phyloP scores from a whole-genome alignment of 2,113 vertebrate species.

The Erpornis zantholeuca region DNA sequence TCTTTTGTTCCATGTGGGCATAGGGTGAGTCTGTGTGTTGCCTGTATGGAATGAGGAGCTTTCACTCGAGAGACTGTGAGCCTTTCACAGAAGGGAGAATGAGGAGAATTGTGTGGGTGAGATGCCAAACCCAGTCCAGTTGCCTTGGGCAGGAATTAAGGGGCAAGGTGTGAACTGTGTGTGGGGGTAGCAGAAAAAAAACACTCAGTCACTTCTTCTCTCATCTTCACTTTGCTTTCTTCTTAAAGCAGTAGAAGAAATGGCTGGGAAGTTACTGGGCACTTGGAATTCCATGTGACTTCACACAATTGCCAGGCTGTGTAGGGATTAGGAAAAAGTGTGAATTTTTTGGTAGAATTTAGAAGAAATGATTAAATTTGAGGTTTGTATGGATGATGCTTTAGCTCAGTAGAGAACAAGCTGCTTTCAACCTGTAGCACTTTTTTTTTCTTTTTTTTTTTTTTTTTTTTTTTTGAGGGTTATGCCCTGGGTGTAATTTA shows the following conservation, averaged over 20 bases:
- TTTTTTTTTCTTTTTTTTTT: background rate
- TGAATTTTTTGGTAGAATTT: background rate
- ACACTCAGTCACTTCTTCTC: background rate
- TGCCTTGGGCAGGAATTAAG: constrained; percentile 36
- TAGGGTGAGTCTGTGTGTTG: background rate
- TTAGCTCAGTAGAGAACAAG: background rate
- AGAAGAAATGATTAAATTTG: background rate
- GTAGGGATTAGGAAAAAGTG: background rate
- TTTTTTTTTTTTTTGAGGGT: background rate
- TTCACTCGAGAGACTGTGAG: background rate
- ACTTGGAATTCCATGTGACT: background rate
- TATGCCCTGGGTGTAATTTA: background rate
- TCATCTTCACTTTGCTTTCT: background rate
- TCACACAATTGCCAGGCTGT: background rate
- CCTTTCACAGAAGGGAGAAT: background rate
- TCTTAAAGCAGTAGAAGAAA: background rate
- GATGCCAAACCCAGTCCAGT: background rate
- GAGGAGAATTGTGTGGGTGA: background rate
- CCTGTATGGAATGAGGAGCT: background rate
- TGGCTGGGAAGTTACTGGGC: background rate
- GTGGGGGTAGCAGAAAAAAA: background rate
- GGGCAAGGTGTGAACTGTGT: background rate
- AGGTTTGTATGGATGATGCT: background rate
- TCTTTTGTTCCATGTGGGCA: rapidly evolving
- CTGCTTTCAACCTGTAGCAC: background rate